Evolutionary conservation across 1,140 invertebrate species (phyloP).

Genomic region (Drosophila miranda): DNA sequence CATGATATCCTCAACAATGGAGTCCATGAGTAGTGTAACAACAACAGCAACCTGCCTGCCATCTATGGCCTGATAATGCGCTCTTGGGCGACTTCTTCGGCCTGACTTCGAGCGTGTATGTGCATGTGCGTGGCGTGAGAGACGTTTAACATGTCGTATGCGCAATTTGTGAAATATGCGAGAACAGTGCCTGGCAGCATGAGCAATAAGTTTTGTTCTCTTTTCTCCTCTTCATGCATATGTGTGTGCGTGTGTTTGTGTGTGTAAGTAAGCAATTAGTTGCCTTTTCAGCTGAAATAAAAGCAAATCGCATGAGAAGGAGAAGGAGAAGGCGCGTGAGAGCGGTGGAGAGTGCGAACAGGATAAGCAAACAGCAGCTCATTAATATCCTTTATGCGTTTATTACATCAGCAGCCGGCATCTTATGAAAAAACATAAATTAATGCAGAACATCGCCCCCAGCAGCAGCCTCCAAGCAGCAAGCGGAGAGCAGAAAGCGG

Average conservation of each 20-base stretch:
- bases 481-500: slow-evolving; percentile 14
- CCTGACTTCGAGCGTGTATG: slow-evolving; percentile 37
- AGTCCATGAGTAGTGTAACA: no score
- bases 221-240: not conserved
- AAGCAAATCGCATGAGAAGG: slow-evolving; percentile 51
- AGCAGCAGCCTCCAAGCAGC: not conserved
- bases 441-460: slow-evolving; percentile 49
- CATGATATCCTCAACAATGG: no score
- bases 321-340: slow-evolving; percentile 4
- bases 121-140: slow-evolving; percentile 38
- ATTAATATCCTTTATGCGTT: slow-evolving; percentile 81
- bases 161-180: slow-evolving; percentile 79
- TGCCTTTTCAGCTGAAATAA: slow-evolving; percentile 79
- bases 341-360: slow-evolving; percentile 10
- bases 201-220: slow-evolving; percentile 60
- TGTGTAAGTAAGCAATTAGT: slow-evolving; percentile 76
- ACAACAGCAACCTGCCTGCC: slow-evolving; percentile 10
- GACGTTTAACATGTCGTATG: slow-evolving; percentile 79
- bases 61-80: slow-evolving; percentile 72
- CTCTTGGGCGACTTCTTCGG: slow-evolving; percentile 43
- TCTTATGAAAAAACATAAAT: slow-evolving; percentile 70
- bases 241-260: slow-evolving; percentile 34
- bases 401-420: slow-evolving; percentile 66
- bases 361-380: slow-evolving; percentile 71
- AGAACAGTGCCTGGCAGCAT: slow-evolving; percentile 61